Conservation (phyloP, 2,113 vertebrate genomes). For the Sylvietta virens region DNA sequence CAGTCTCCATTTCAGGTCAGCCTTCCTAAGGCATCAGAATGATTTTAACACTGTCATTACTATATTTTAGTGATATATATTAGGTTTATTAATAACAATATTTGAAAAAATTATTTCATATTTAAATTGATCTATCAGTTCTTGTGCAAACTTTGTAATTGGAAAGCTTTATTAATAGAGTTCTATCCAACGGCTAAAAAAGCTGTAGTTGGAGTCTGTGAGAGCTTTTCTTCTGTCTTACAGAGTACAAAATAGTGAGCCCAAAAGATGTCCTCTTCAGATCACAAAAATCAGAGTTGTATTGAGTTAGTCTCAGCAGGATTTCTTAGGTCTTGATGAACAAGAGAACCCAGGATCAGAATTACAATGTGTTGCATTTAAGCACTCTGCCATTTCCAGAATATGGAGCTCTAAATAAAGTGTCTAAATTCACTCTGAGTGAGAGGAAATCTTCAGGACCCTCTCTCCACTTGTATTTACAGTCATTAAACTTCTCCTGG, state of each 20-base stretch:
- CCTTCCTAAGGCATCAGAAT: too few species aligned
- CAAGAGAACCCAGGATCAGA: not conserved
- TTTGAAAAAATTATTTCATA: not conserved
- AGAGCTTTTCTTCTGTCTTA: not conserved
- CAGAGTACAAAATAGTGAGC: not conserved
- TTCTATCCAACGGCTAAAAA: not conserved
- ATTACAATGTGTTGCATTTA: not conserved
- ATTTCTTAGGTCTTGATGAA: not conserved
- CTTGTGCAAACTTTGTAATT: not conserved
- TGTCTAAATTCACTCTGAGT: not conserved
- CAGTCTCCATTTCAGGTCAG: too few species aligned
- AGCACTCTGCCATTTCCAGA: not conserved
- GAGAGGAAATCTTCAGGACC: not conserved
- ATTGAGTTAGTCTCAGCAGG: not conserved
- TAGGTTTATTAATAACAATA: not conserved
- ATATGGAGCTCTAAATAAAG: not conserved
- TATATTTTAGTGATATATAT: not conserved
- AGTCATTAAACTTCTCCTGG: constrained; percentile 1
- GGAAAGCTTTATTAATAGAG: not conserved
- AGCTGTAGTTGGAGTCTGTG: not conserved
- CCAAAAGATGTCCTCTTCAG: not conserved
- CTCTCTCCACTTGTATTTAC: not conserved
- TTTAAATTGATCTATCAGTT: not conserved
- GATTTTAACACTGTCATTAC: not conserved
- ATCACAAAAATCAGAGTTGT: not conserved